These are phyloP conservation scores for Macrosteles quadrilineatus DNA, from an alignment of 1,140 invertebrate genomes.

Conservation along the genomic window DNA sequence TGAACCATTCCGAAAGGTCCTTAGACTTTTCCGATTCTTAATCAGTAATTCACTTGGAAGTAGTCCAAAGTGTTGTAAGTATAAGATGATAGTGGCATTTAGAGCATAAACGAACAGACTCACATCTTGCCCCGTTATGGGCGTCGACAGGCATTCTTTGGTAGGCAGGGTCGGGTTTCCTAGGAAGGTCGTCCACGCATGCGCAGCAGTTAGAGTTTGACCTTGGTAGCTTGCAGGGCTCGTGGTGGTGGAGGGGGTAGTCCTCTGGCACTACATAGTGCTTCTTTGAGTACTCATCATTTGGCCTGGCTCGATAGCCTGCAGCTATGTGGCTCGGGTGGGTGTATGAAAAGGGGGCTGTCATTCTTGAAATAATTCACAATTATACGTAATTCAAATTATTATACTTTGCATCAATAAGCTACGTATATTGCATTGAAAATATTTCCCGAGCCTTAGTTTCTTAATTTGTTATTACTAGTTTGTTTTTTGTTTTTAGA, in stretches of 20 bases:
- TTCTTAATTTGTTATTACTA: no score
- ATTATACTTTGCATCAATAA: no score
- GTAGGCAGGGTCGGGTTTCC: background rate
- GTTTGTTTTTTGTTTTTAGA: no score
- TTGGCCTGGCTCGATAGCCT: background rate
- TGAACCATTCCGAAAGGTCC: no score
- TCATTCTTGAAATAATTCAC: background rate
- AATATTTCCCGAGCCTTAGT: no score
- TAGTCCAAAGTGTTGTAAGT: no score
- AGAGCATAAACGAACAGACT: no score
- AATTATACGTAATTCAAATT: no score
- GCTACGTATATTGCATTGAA: no score
- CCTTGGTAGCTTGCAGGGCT: background rate
- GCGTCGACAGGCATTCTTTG: background rate
- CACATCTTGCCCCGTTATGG: background rate
- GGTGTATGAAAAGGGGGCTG: background rate
- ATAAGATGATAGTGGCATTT: no score
- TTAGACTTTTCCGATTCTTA: no score
- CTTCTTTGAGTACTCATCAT: background rate
- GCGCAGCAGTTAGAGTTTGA: conserved; percentile 3
- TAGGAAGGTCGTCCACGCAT: background rate
- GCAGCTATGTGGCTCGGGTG: background rate
- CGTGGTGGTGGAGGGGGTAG: background rate
- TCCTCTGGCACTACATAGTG: background rate
- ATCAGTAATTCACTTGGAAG: no score